Evolutionary conservation across 2,888 invertebrate genomes (phyloP).

Genomic region (Drosophila affinis): DNA sequence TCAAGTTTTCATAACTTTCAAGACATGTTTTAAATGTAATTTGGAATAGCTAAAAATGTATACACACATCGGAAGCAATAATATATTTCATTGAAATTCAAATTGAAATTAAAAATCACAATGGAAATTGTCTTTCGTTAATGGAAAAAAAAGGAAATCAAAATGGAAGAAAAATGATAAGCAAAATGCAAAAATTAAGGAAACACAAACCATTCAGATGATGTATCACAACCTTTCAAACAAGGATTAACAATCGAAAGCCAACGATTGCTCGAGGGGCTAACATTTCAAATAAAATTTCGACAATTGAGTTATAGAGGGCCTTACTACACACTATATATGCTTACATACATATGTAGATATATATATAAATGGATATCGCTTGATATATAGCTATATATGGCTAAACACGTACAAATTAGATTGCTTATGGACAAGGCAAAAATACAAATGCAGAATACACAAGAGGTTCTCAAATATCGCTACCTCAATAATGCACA

Average conservation of each 20-base stretch:
- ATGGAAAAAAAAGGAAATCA: constrained; percentile 8
- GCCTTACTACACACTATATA: constrained; percentile 62
- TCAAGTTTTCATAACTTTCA: constrained; percentile 29
- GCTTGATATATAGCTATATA: constrained; percentile 42
- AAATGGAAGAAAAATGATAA: constrained; percentile 28
- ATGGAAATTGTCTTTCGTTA: constrained; percentile 36
- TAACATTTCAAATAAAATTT: constrained; percentile 57
- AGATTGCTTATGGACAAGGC: constrained; percentile 65
- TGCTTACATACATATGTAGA: constrained; percentile 34
- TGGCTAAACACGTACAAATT: constrained; percentile 71
- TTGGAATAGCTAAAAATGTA: constrained; percentile 33
- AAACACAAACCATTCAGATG: constrained; percentile 63
- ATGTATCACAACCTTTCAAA: constrained; percentile 75
- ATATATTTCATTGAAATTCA: constrained; percentile 3
- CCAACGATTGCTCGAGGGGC: constrained; percentile 6
- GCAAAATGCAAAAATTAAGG: constrained; percentile 62
- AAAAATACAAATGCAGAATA: constrained; percentile 78
- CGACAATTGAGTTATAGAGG: constrained; percentile 63
- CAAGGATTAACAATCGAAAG: constrained; percentile 63
- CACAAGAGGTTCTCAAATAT: constrained; percentile 46
- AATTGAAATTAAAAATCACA: constrained; percentile 41
- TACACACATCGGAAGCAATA: constrained; percentile 10
- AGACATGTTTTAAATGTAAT: constrained; percentile 29
- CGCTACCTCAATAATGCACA: constrained; percentile 45
- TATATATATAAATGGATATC: constrained; percentile 46